Evolutionary conservation across 2,113 vertebrate species (phyloP), one percentile per base, ranked within the genome.

Genomic region (Otis tarda): DNA sequence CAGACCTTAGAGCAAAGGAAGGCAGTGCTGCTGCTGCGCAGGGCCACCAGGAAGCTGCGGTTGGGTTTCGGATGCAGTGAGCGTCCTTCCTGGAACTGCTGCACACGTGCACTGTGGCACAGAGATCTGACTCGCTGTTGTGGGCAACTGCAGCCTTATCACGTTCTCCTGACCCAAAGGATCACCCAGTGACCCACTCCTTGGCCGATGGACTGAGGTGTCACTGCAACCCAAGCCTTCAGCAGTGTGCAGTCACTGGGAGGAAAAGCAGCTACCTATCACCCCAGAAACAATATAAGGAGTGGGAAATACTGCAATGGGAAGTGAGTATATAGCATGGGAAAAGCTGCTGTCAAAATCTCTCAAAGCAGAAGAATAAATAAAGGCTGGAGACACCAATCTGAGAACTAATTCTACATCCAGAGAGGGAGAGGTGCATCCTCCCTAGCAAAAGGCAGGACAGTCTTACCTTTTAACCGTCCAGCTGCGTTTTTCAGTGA

Each of bases 401-500:
- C 52, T 55, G 47, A 83, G 63, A 12, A 63, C 18, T 35, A 27
- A 53, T 31, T 28, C 71, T 43, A n/a, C 31, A 39, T 4, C 21
- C n/a, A 25, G 39, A 70, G 49, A 81, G 21, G 19, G 12, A 0
- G 8, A 87, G 60, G 53, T 69, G 39, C 18, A 33, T 19, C 25
- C 15, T 73, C 6, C 18, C 14, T 3, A 1, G 47, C 75, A 80
- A 45, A 65, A 76, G 28, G 50, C 70, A 90, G n/a, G 35, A 37
- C 4, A 67, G 12, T 3, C 89, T 89, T 69, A 99, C 99, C 99
- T 97, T 99, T 99, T 47, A 99, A 90, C 45, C 99, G 97, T 2
- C 99, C 99, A 24, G 99, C 96, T 14, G 95, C 17, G 23, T 64
- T 99, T 95, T 98, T 99, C 52, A 99, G 97, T 90, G 98, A 99